phyloP scores from a whole-genome alignment of 2,797 vertebrate species.

The Eulemur mongoz region DNA sequence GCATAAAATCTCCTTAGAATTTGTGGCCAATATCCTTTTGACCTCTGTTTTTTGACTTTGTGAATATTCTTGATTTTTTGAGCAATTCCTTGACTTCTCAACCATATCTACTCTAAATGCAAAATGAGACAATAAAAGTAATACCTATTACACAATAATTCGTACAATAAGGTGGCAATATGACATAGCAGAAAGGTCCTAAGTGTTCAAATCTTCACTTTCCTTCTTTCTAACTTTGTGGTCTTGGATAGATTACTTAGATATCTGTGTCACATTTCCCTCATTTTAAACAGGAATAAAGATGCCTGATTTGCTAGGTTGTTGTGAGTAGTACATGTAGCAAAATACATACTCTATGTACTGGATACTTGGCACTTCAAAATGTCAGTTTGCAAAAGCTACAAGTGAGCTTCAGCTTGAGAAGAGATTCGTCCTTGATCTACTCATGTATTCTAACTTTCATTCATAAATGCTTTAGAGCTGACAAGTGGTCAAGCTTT shows the following conservation, averaged over 20 bases:
- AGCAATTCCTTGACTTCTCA: slow-evolving; percentile 4
- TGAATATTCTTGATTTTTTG: neutral
- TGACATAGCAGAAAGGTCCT: neutral
- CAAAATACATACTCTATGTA: neutral
- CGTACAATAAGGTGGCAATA: neutral
- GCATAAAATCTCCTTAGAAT: neutral
- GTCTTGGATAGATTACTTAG: neutral
- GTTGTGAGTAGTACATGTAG: neutral
- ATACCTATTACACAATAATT: neutral
- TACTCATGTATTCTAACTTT: neutral
- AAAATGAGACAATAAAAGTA: neutral
- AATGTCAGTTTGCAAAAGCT: neutral
- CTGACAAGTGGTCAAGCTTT: neutral
- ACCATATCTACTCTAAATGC: neutral
- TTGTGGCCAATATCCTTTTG: neutral
- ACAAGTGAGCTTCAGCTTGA: neutral
- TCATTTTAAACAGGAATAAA: slow-evolving; percentile 31
- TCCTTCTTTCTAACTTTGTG: neutral
- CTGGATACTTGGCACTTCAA: neutral
- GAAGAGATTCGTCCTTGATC: neutral
- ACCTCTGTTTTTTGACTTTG: neutral
- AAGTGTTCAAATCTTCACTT: neutral
- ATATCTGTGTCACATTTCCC: neutral
- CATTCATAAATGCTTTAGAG: neutral
- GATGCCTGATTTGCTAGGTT: neutral